Percentiles rank a stretch among this genome's conserved stretches.
phyloP scores from a whole-genome alignment of 2,888 invertebrate genomes.

The Eilema griseolum region DNA sequence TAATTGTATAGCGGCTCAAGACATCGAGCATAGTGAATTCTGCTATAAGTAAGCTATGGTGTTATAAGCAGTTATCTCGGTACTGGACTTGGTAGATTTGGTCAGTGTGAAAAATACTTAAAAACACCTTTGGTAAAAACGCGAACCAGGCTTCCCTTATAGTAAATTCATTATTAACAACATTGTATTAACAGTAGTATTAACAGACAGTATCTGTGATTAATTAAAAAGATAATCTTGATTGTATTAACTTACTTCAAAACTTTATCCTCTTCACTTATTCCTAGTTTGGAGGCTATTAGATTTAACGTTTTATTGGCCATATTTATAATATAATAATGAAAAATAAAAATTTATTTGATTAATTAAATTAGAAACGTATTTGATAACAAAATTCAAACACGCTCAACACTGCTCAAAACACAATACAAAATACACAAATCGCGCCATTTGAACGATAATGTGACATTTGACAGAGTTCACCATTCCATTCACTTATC shows the following conservation, averaged over 20 bases:
- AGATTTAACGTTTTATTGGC: constrained; percentile 71
- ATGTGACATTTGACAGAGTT: constrained; percentile 25
- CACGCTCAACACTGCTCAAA: not conserved
- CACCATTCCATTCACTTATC: constrained; percentile 1
- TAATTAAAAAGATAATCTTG: not conserved
- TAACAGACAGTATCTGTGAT: not conserved
- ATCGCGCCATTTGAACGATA: constrained; percentile 44
- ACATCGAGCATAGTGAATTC: no score
- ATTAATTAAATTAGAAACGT: not conserved
- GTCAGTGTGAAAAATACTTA: not conserved
- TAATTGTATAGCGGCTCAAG: not conserved
- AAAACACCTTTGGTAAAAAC: not conserved
- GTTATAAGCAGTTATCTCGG: not conserved
- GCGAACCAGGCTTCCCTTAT: not conserved
- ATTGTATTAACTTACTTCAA: constrained; percentile 63
- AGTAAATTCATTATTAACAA: not conserved
- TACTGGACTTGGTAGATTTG: not conserved
- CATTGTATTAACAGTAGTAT: not conserved
- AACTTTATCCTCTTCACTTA: constrained; percentile 75
- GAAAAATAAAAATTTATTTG: no score
- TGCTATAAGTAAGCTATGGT: not conserved
- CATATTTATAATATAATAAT: constrained; percentile 54
- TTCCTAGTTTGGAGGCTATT: constrained; percentile 75
- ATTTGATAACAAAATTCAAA: constrained; percentile 7
- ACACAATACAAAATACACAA: not conserved